A percentile compares a stretch with the other conserved stretches of the same genome.
phyloP scores from a whole-genome alignment of 2,888 invertebrate genomes.

The Leucophenga maculata region DNA sequence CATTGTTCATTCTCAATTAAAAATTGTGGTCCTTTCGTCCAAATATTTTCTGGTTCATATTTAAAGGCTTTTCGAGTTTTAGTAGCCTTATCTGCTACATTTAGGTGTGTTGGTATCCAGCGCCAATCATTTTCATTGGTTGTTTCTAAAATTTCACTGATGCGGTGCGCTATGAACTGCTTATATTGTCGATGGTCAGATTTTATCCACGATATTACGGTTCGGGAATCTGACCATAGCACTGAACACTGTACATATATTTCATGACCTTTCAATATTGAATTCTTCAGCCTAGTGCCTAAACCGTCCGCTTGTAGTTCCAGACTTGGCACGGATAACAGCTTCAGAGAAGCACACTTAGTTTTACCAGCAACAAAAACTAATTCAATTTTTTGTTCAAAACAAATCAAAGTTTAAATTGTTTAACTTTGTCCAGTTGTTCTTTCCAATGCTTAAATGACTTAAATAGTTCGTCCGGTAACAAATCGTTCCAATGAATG shows the following conservation, averaged over 20 bases:
- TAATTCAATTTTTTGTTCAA: background rate
- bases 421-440: constrained; percentile 1
- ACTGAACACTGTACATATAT: no score
- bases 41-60: no score
- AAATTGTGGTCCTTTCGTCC: no score
- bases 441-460: background rate
- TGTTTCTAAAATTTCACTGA: constrained; percentile 33
- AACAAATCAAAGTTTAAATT: background rate
- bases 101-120: constrained; percentile 32
- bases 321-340: background rate
- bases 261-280: no score
- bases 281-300: no score
- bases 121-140: constrained; percentile 19
- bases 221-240: constrained; percentile 37
- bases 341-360: constrained; percentile 20
- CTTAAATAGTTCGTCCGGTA: background rate
- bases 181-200: constrained; percentile 37
- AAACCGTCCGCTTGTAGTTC: no score
- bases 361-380: constrained; percentile 23
- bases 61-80: background rate
- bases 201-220: constrained; percentile 37
- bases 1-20: no score
- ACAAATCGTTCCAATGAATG: constrained; percentile 11
- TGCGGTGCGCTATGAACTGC: constrained; percentile 46
- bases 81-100: constrained; percentile 38